These are phyloP conservation scores for Myotis davidii DNA, from an alignment of 2,113 vertebrate species.

Conservation along the genomic window DNA sequence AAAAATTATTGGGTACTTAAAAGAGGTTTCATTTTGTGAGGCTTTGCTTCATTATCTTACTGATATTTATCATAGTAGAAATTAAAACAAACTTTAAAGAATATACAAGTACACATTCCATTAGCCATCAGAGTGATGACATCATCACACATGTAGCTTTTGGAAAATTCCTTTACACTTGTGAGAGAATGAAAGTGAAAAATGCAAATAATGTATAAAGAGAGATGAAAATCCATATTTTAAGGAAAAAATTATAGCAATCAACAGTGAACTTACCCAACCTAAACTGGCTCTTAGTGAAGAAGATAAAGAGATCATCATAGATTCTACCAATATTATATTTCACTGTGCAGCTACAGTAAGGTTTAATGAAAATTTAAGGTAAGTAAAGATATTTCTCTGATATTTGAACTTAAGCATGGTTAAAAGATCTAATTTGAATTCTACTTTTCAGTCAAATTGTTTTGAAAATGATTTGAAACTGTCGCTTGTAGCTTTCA, in stretches of 20 bases:
- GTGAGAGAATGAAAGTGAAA: neutral
- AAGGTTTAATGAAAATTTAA: constrained; percentile 96
- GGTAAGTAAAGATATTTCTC: constrained; percentile 86
- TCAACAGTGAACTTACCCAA: constrained; percentile 93
- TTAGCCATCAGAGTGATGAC: neutral
- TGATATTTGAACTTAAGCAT: constrained; percentile 30
- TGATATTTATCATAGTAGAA: neutral
- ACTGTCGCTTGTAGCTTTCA: constrained; percentile 33
- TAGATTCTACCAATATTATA: constrained; percentile 90
- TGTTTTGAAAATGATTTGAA: constrained; percentile 45
- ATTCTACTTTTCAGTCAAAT: constrained; percentile 36
- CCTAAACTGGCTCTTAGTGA: constrained; percentile 92
- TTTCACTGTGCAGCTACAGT: constrained; percentile 98
- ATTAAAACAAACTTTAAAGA: neutral
- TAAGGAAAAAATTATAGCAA: constrained; percentile 92
- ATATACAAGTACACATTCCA: neutral
- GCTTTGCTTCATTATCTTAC: neutral
- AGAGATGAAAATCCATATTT: constrained; percentile 95
- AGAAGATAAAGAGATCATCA: constrained; percentile 89
- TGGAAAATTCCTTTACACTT: neutral
- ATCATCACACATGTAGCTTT: neutral
- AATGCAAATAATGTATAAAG: neutral
- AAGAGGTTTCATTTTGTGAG: neutral
- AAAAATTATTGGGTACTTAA: neutral
- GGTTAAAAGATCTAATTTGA: constrained; percentile 13